Evolutionary conservation across 1,140 invertebrate species (phyloP).

Genomic region (Polyergus mexicanus): DNA sequence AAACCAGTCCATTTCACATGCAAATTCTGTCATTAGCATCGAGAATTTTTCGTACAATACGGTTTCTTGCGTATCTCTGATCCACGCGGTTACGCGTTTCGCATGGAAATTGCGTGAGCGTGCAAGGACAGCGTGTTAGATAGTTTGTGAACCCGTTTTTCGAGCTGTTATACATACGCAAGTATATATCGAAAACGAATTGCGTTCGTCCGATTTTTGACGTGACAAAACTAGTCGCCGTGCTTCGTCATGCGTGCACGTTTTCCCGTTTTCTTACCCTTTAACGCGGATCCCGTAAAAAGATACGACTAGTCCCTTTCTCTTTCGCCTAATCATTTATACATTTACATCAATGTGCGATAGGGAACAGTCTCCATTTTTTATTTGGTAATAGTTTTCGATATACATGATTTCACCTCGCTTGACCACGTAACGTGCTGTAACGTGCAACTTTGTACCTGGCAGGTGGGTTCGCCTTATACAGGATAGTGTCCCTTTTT

Average conservation of each 20-base stretch:
- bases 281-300: background rate
- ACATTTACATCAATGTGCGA: background rate
- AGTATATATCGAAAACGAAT: constrained; percentile 21
- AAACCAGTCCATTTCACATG: background rate
- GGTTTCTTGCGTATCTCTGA: constrained; percentile 28
- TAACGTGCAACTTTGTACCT: background rate
- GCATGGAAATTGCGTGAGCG: constrained; percentile 51
- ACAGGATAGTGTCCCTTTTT: background rate
- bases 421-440: background rate
- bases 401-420: background rate
- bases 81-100: constrained; percentile 36
- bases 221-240: constrained; percentile 10
- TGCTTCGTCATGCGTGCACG: constrained; percentile 1
- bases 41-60: constrained; percentile 28
- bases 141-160: constrained; percentile 30
- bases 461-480: background rate
- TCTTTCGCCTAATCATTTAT: constrained; percentile 60
- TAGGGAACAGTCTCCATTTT: background rate
- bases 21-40: constrained; percentile 8
- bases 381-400: constrained; percentile 2
- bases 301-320: constrained; percentile 58
- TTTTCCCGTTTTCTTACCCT: constrained; percentile 9
- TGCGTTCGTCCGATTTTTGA: constrained; percentile 21
- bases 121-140: constrained; percentile 54
- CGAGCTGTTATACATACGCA: background rate